Evolutionary conservation across 2,113 vertebrate species (phyloP).

Genomic region (Macaca nemestrina): DNA sequence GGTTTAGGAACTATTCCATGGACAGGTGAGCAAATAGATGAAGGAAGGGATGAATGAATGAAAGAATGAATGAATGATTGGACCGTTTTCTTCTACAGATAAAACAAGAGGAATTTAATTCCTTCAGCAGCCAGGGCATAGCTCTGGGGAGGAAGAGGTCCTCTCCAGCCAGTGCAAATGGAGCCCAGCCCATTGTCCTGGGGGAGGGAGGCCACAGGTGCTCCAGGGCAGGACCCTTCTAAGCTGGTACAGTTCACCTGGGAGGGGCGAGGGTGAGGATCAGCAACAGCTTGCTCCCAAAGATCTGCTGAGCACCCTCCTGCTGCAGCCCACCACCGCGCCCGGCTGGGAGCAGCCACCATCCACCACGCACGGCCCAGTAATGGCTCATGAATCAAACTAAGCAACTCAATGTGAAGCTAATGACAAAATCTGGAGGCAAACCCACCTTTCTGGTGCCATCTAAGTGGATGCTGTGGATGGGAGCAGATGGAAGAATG

Average conservation of each 20-base stretch:
- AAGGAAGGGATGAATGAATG: too few relatives aligned
- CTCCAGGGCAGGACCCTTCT: fast-evolving
- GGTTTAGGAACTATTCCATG: fast-evolving
- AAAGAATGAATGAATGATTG: fast-evolving
- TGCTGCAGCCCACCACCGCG: fast-evolving
- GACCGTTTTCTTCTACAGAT: background rate
- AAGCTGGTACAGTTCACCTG: fast-evolving
- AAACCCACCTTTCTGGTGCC: background rate
- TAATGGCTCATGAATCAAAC: conserved; percentile 33
- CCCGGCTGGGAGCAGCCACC: background rate
- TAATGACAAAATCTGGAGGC: conserved; percentile 25
- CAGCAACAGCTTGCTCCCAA: background rate
- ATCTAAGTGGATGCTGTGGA: background rate
- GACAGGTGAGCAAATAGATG: background rate
- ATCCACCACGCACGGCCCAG: background rate
- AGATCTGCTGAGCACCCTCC: background rate
- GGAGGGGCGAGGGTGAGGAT: too few relatives aligned
- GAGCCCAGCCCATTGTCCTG: fast-evolving
- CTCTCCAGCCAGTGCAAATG: fast-evolving
- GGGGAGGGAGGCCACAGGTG: fast-evolving
- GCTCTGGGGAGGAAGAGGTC: background rate
- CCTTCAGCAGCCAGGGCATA: fast-evolving
- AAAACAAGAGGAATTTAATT: background rate
- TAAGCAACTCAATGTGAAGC: background rate
- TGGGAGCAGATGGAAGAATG: conserved; percentile 69